Percentiles rank a stretch among this genome's conserved stretches.
Conservation (phyloP, 2,888 invertebrate species). For the Apoda limacodes region DNA sequence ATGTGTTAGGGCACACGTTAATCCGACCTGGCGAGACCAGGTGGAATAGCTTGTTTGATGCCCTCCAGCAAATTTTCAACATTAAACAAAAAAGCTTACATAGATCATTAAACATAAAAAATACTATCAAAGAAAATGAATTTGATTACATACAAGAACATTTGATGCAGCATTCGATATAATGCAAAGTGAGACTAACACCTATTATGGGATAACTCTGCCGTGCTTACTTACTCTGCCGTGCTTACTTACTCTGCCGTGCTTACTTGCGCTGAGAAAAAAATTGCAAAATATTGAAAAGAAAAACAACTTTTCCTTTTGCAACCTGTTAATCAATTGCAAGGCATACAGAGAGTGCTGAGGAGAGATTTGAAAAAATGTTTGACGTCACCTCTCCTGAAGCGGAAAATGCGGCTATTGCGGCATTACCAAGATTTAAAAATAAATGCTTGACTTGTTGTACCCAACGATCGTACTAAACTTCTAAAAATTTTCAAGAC, state of each 20-base stretch:
- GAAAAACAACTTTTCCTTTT: slow-evolving; percentile 7
- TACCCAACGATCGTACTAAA: slow-evolving; percentile 11
- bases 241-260: slow-evolving; percentile 2
- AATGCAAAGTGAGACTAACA: slow-evolving; percentile 7
- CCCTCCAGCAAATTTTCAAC: slow-evolving; percentile 8
- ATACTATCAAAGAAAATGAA: slow-evolving; percentile 5
- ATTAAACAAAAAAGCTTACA: slow-evolving; percentile 6
- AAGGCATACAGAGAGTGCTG: slow-evolving; percentile 7
- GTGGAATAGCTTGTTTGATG: slow-evolving; percentile 11
- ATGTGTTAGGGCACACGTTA: slow-evolving; percentile 10
- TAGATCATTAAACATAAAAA: slow-evolving; percentile 4
- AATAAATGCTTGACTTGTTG: slow-evolving; percentile 12
- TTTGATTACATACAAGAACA: slow-evolving; percentile 6
- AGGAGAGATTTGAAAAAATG: slow-evolving; percentile 6
- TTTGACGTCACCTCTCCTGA: no score
- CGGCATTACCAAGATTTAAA: slow-evolving; percentile 9
- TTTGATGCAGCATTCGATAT: slow-evolving; percentile 7
- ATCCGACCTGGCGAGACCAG: slow-evolving; percentile 8
- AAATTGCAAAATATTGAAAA: slow-evolving; percentile 9
- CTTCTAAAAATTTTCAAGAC: slow-evolving; percentile 16
- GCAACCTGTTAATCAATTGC: slow-evolving; percentile 8
- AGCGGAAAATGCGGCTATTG: no score
- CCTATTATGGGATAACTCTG: slow-evolving; percentile 6
- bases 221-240: no score
- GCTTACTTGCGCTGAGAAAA: no score